These are phyloP conservation scores for Atta colombica DNA, from an alignment of 1,140 invertebrate species.

Conservation along the genomic window DNA sequence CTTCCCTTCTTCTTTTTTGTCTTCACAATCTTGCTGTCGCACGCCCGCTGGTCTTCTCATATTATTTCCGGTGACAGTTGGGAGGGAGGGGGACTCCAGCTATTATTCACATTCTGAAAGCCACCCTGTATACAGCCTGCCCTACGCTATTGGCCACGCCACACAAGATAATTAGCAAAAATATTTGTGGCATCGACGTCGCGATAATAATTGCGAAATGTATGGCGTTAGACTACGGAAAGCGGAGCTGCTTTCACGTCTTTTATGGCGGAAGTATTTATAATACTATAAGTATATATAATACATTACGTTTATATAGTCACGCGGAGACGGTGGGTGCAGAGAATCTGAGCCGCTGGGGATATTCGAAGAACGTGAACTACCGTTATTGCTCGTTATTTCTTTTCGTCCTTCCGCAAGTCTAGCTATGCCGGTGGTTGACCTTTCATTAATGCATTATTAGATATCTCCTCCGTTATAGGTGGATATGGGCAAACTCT, in stretches of 20 bases:
- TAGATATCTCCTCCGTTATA: background rate
- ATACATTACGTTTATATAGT: slow-evolving; percentile 47
- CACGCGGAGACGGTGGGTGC: background rate
- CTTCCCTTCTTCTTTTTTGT: slow-evolving; percentile 14
- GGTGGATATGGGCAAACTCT: slow-evolving; percentile 8
- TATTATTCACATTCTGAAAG: slow-evolving; percentile 70
- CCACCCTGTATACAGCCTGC: slow-evolving; percentile 33
- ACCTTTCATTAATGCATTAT: slow-evolving; percentile 41
- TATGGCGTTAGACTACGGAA: slow-evolving; percentile 15
- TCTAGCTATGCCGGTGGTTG: slow-evolving; percentile 20
- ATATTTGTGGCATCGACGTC: slow-evolving; percentile 63
- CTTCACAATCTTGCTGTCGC: background rate
- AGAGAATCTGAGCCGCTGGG: slow-evolving; percentile 66
- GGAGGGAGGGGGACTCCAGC: background rate
- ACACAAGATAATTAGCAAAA: slow-evolving; percentile 74
- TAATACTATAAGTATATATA: background rate
- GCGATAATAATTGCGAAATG: slow-evolving; percentile 60
- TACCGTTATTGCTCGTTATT: slow-evolving; percentile 71
- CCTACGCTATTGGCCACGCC: slow-evolving; percentile 28
- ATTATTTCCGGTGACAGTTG: slow-evolving; percentile 68
- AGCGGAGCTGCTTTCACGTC: slow-evolving; percentile 21
- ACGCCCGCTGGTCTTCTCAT: slow-evolving; percentile 39
- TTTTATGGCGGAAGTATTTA: slow-evolving; percentile 24
- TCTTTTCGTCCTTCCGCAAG: slow-evolving; percentile 41
- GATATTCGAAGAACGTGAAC: slow-evolving; percentile 65